Conservation (phyloP, 1,140 invertebrate species). For the Orussus abietinus region DNA sequence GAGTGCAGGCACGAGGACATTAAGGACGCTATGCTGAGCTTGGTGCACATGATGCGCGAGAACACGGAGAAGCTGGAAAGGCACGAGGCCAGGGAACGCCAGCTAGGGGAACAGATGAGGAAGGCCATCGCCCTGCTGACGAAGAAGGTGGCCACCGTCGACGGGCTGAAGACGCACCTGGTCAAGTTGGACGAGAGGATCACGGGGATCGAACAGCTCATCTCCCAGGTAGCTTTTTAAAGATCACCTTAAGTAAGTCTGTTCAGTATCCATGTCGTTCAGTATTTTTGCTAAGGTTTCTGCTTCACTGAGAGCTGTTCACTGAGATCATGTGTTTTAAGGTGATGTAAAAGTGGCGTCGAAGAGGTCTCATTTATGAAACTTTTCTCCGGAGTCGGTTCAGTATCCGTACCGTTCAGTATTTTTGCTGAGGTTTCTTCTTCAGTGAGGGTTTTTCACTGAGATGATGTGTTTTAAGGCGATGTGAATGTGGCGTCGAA, state of each 20-base stretch:
- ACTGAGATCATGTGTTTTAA: too few species aligned
- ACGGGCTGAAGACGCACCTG: slow-evolving; percentile 64
- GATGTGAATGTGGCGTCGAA: too few species aligned
- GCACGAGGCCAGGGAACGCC: slow-evolving; percentile 76
- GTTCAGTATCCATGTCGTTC: neutral
- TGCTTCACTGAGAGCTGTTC: neutral
- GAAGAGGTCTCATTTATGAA: too few species aligned
- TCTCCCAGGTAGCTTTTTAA: slow-evolving; percentile 36
- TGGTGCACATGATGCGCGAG: slow-evolving; percentile 75
- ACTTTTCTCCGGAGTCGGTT: too few species aligned
- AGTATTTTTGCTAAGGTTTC: neutral
- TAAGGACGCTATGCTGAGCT: slow-evolving; percentile 72
- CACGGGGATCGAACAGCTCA: slow-evolving; percentile 61
- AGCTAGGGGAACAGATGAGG: slow-evolving; percentile 74
- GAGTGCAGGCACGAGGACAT: slow-evolving; percentile 73
- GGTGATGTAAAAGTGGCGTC: too few species aligned
- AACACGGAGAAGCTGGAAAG: slow-evolving; percentile 79
- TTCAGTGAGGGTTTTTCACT: too few species aligned
- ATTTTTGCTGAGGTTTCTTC: too few species aligned
- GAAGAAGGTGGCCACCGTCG: slow-evolving; percentile 66
- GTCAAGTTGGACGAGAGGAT: slow-evolving; percentile 65
- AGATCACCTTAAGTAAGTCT: neutral
- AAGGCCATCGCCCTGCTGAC: slow-evolving; percentile 68
- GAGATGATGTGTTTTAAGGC: too few species aligned
- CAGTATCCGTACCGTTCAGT: too few species aligned